Evolutionary conservation across 2,797 vertebrate genomes (phyloP), one percentile per base, ranked within the genome.

Genomic region (Morus bassanus): DNA sequence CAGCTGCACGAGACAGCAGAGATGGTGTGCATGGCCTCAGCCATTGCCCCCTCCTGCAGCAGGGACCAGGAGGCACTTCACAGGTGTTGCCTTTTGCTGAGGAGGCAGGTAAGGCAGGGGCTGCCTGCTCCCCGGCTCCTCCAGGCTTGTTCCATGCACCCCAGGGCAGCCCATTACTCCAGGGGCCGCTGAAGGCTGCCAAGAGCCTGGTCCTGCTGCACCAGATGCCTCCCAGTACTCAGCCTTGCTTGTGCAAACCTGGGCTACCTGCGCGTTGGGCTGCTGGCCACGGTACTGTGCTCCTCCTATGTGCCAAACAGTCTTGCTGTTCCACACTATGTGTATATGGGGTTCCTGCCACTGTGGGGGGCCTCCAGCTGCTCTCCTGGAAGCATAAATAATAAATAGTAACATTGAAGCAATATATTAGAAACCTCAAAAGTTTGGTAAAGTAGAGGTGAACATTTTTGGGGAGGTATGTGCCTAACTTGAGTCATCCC

Each of bases 401-500:
- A 30, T 22, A 18, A 68, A 19, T 25, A 68, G 33, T 9, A 43
- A n/a, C 0, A 3, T 39, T 2, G 2, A n/a, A 41, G 41, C 41
- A 10, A 27, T 13, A 1, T 4, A 8, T 37, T 37, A 41, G 23
- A 60, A 78, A 69, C 18, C 22, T 48, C 24, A 24, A 25, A 46
- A 43, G 13, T 46, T 67, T 46, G 24, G 24, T 41, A 10, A 70
- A 41, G 25, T 6, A 41, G 65, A 74, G 39, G 33, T 11, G 30
- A 63, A 17, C 1, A 0, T 30, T 86, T 67, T 48, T 1, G 1
- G 16, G 51, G 50, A 54, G 25, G 7, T 27, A 0, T 7, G 11
- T 30, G 46, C 45, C 70, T 21, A 14, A 61, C 33, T n/a, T 21
- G 31, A 51, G 41, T 27, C 16, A 35, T 18, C 13, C 48, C 0